Percentiles rank a stretch among this genome's conserved stretches.
Conservation (phyloP, 1,140 invertebrate species). For the Drosophila insularis region DNA sequence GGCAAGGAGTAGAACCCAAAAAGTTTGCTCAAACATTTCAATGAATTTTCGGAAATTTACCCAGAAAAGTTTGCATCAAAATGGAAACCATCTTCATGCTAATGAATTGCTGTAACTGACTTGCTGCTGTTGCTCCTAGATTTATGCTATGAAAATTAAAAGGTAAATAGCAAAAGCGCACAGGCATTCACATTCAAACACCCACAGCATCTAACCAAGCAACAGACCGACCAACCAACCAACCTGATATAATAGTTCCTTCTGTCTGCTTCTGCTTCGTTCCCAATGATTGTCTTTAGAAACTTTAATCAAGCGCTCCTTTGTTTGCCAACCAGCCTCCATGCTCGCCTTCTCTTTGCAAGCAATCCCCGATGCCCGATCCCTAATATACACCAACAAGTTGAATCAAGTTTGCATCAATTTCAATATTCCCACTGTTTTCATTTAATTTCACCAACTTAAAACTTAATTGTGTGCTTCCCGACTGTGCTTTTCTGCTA, state of each 20-base stretch:
- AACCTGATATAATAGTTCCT: conserved; percentile 1
- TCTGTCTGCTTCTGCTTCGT: background rate
- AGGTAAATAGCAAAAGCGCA: conserved; percentile 62
- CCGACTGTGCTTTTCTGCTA: conserved; percentile 30
- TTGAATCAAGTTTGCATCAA: conserved; percentile 77
- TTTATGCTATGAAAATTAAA: conserved; percentile 76
- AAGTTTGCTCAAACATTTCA: conserved; percentile 73
- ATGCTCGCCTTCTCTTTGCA: conserved; percentile 7
- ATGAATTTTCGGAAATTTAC: conserved; percentile 70
- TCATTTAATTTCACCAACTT: conserved; percentile 79
- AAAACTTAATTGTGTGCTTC: conserved; percentile 79
- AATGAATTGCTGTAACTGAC: conserved; percentile 78
- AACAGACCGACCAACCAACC: background rate
- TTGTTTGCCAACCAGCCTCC: conserved; percentile 50
- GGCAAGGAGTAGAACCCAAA: conserved; percentile 25
- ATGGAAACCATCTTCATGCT: conserved; percentile 50
- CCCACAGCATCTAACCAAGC: conserved; percentile 1
- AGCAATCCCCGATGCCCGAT: background rate
- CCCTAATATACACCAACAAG: background rate
- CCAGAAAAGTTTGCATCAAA: conserved; percentile 49
- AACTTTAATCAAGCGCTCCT: conserved; percentile 77
- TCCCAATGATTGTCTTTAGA: background rate
- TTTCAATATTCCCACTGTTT: conserved; percentile 80
- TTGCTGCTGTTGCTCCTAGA: conserved; percentile 45
- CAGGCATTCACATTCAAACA: conserved; percentile 9